These are phyloP conservation scores for Arion vulgaris DNA, from an alignment of 1,140 invertebrate genomes.

Conservation along the genomic window DNA sequence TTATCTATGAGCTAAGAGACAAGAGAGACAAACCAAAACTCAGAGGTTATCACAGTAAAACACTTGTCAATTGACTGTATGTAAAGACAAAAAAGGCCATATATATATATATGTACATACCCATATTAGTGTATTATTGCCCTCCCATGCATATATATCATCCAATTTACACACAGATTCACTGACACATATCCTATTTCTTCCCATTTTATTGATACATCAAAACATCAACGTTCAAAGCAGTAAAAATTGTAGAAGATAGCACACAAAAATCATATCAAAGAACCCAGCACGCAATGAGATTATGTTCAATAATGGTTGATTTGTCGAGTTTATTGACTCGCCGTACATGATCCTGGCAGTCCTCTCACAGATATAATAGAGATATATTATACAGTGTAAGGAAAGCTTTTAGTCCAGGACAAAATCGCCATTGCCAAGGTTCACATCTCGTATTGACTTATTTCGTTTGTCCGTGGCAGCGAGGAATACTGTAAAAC, in stretches of 20 bases:
- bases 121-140: no score
- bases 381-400: constrained; percentile 32
- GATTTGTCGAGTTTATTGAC: constrained; percentile 1
- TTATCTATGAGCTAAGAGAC: no score
- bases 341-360: neutral
- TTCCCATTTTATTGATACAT: no score
- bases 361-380: constrained; percentile 12
- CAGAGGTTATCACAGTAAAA: no score
- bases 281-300: constrained; percentile 17
- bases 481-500: neutral
- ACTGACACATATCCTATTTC: no score
- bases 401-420: constrained; percentile 19
- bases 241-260: neutral
- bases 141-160: no score
- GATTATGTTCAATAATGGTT: constrained; percentile 20
- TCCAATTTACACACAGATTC: no score
- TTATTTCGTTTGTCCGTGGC: constrained; percentile 8
- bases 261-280: neutral
- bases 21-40: no score
- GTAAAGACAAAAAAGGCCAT: no score
- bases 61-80: no score
- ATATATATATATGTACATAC: no score
- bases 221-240: no score
- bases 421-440: constrained; percentile 10
- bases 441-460: neutral